phyloP scores from a whole-genome alignment of 2,888 invertebrate genomes.

The Junonia oenone region DNA sequence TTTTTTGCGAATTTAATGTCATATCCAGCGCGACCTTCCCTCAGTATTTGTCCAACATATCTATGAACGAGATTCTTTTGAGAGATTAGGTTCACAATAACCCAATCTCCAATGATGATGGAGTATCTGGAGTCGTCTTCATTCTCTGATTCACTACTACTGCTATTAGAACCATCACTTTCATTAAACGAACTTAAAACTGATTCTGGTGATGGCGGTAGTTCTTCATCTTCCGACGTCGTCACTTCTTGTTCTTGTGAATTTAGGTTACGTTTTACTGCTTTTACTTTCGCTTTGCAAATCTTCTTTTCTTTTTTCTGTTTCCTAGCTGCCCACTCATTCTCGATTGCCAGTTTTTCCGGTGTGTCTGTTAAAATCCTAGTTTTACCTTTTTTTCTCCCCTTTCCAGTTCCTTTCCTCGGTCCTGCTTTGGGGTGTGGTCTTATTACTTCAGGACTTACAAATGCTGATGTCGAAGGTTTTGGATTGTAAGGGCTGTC shows the following conservation, averaged over 20 bases:
- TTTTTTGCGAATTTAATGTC: slow-evolving; percentile 34
- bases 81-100: slow-evolving; percentile 31
- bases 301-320: slow-evolving; percentile 17
- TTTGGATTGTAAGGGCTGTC: not conserved
- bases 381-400: slow-evolving; percentile 29
- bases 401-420: slow-evolving; percentile 24
- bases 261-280: slow-evolving; percentile 13
- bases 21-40: slow-evolving; percentile 20
- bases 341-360: slow-evolving; percentile 19
- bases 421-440: slow-evolving; percentile 14
- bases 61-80: slow-evolving; percentile 30
- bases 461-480: slow-evolving; percentile 11
- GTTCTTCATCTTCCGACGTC: slow-evolving; percentile 19
- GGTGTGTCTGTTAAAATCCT: slow-evolving; percentile 33
- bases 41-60: slow-evolving; percentile 32
- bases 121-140: slow-evolving; percentile 23
- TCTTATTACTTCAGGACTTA: slow-evolving; percentile 29
- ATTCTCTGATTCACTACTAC: slow-evolving; percentile 22
- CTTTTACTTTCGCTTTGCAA: slow-evolving; percentile 15
- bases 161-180: too few species aligned
- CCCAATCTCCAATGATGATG: slow-evolving; percentile 18
- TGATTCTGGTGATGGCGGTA: slow-evolving; percentile 19
- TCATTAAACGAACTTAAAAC: not conserved
- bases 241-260: slow-evolving; percentile 18
- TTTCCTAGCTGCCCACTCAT: slow-evolving; percentile 4